Base-by-base conservation (phyloP, 2,797 vertebrate species). In the Brachyrhaphis roseni region DNA sequence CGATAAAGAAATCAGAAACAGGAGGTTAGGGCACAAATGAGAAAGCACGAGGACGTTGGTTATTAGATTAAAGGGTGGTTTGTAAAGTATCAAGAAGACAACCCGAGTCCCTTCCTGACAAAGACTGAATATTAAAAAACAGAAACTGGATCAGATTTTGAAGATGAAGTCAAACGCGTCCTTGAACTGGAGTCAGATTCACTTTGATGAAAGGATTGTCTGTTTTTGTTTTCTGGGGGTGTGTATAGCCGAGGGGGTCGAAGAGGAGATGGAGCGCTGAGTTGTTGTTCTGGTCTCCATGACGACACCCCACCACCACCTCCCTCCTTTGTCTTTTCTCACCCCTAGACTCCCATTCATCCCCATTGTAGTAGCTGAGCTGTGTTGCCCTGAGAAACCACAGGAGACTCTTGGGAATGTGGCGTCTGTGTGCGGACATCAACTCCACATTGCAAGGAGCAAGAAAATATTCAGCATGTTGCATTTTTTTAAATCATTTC, bases 341-440 rank as follows among this genome's bases (percentile, higher is more conserved):
- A 91, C 90, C 86, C 88, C 74, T 78, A 86, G 92, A 88, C 87
- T 88, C 90, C 84, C 91, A 95, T 96, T 96, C 95, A 96, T 94
- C 86, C 78, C 94, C 88, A 94, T 95, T 92, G 94, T 90, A 84
- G 92, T 90, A 73, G 93, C 83, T 87, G 84, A 92, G 95, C 94
- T 86, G 78, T 18, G 95, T 96, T 93, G 88, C 94, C 92, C 89
- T 66, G 78, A 88, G 95, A 95, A 87, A 96, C 92, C 75, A 81
- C 86, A 78, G 91, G 91, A 88, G 91, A 90, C 78, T 82, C 82
- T 84, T 86, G 82, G 84, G 95, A 95, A 96, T 96, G 95, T 78
- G 82, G 87, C 78, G 72, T 86, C 87, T 74, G 85, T 70, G 83
- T 64, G 77, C 81, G 70, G 78, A 75, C 57, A 75, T 20, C 74